These are phyloP conservation scores for Zaprionus ghesquierei DNA, from an alignment of 1,140 invertebrate species.

Conservation along the genomic window DNA sequence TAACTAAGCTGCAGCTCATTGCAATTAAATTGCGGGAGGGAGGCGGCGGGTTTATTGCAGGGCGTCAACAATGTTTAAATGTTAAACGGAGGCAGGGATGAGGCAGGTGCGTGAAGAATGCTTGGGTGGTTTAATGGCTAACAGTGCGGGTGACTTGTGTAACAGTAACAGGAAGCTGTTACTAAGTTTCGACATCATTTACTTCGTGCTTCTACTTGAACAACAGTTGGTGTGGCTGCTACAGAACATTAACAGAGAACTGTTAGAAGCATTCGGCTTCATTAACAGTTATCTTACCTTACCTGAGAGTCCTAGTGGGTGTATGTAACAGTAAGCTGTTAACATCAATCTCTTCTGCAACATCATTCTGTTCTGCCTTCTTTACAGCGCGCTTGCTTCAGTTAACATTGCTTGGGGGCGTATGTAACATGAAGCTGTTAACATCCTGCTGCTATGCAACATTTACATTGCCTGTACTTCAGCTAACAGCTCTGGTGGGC, in stretches of 20 bases:
- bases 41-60: slow-evolving; percentile 14
- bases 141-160: background rate
- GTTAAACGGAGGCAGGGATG: background rate
- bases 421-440: no score
- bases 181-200: background rate
- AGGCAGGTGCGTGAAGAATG: slow-evolving; percentile 2
- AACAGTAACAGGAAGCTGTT: background rate
- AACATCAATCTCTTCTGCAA: no score
- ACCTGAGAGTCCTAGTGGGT: background rate
- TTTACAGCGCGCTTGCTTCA: no score
- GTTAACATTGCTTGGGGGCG: no score
- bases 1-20: slow-evolving; percentile 38
- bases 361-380: no score
- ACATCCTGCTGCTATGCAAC: no score
- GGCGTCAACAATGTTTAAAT: slow-evolving; percentile 31
- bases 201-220: background rate
- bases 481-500: no score
- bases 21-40: slow-evolving; percentile 59
- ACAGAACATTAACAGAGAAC: background rate
- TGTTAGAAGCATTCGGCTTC: background rate
- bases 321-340: background rate
- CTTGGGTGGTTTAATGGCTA: background rate
- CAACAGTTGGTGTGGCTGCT: background rate
- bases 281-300: background rate
- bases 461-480: no score